Base-by-base conservation (phyloP, 2,113 vertebrate genomes). In the Oncorhynchus kisutch region DNA sequence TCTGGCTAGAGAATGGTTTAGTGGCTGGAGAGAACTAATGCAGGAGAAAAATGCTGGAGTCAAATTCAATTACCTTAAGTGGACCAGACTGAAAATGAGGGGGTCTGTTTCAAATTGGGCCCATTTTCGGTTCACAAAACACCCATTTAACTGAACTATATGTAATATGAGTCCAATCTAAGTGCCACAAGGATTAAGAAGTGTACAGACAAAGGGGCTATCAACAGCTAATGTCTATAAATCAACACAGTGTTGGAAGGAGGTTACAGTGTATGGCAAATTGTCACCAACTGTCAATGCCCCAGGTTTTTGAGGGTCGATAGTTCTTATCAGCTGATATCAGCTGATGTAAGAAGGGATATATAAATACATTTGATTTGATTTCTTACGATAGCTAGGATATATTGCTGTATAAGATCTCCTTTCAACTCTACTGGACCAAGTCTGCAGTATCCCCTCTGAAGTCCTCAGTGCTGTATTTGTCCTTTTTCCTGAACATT, bases 41-140 rank as follows among this genome's bases (percentile, higher is more conserved):
- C 71, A 34, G 27, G 51, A 81, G 70, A 86, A 85, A 76, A 82
- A 85, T 67, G 70, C 75, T 73, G n/a, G 73, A 90, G 83, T 89
- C 89, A 84, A 90, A 86, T 92, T 90, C 72, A 92, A 90, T 92
- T 91, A 92, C 74, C 51, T 76, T 75, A 91, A 89, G 84, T 84
- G 85, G 81, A 85, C 76, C 77, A 76, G 83, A 85, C 72, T 87
- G 75, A 75, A 83, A 86, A 89, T 77, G 73, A 87, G 79, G 14
- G 65, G 77, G 82, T 84, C 81, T 88, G 88, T 80, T 87, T 91
- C 85, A 86, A 78, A 87, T 88, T 84, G 84, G 78, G 76, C 81
- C 70, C 7, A 49, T 82, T 89, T 85, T 87, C 74, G 74, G 78
- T 78, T 87, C 79, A 85, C 84, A 84, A 85, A 64, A 90, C 84